phyloP scores from a whole-genome alignment of 1,140 invertebrate genomes.

The Lutraria rhynchaena region DNA sequence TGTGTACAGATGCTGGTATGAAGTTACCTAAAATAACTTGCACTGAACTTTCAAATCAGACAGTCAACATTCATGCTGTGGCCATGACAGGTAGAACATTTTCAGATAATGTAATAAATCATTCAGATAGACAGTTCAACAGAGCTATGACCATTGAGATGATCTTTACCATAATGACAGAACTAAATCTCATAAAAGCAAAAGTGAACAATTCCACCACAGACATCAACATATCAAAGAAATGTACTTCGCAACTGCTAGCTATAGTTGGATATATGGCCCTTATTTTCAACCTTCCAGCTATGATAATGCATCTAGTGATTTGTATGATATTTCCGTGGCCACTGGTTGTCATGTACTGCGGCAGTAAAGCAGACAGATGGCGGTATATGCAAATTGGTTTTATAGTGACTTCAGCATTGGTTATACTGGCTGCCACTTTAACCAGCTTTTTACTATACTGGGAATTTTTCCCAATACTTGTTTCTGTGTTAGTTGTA shows the following conservation, averaged over 20 bases:
- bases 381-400: too few relatives aligned
- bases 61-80: not conserved
- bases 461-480: not conserved
- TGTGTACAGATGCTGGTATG: not conserved
- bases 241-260: not conserved
- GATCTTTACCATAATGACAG: not conserved
- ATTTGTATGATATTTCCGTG: not conserved
- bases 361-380: too few relatives aligned
- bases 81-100: not conserved
- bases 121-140: not conserved
- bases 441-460: not conserved
- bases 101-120: not conserved
- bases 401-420: not conserved
- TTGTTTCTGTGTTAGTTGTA: not conserved
- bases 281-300: slow-evolving; percentile 1
- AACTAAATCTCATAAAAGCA: not conserved
- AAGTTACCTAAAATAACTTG: not conserved
- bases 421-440: not conserved
- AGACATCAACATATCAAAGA: not conserved
- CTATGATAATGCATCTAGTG: not conserved
- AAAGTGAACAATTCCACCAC: not conserved
- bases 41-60: not conserved
- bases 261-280: not conserved
- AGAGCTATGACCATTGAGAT: not conserved
- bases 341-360: not conserved